These are phyloP conservation scores for Morelia viridis DNA, from an alignment of 2,797 vertebrate genomes.

Conservation along the genomic window DNA sequence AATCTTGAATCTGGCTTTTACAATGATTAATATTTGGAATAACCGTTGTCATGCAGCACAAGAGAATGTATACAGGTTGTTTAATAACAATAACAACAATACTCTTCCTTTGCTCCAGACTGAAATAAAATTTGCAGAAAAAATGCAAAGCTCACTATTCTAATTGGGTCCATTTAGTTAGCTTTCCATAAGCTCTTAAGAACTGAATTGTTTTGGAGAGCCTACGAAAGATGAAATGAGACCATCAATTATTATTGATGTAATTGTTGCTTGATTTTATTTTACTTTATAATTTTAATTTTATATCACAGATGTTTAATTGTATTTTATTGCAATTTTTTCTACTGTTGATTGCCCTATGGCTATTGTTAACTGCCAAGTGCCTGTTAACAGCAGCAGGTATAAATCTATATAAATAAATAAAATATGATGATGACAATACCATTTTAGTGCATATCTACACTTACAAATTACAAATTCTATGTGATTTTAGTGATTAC, in stretches of 20 bases:
- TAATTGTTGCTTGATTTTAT: neutral
- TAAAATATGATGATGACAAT: neutral
- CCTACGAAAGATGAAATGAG: neutral
- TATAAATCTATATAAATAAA: neutral
- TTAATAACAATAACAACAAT: neutral
- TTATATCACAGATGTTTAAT: neutral
- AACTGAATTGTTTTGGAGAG: neutral
- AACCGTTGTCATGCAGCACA: conserved; percentile 49
- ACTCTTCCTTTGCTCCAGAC: neutral
- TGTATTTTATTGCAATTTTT: neutral
- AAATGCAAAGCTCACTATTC: neutral
- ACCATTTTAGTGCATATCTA: neutral
- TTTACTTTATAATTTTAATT: neutral
- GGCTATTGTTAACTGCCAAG: neutral
- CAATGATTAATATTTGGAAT: conserved; percentile 63
- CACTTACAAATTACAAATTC: neutral
- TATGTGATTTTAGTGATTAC: neutral
- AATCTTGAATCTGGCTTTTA: conserved; percentile 55
- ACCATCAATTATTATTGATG: neutral
- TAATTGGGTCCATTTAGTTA: neutral
- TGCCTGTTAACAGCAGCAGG: neutral
- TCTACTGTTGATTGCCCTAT: neutral
- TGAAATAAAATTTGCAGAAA: neutral
- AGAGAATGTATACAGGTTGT: conserved; percentile 38
- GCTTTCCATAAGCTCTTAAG: neutral